Percentiles rank a stretch among this genome's conserved stretches.
Evolutionary conservation across 2,888 invertebrate species (phyloP).

Genomic region (Diploptera punctata): DNA sequence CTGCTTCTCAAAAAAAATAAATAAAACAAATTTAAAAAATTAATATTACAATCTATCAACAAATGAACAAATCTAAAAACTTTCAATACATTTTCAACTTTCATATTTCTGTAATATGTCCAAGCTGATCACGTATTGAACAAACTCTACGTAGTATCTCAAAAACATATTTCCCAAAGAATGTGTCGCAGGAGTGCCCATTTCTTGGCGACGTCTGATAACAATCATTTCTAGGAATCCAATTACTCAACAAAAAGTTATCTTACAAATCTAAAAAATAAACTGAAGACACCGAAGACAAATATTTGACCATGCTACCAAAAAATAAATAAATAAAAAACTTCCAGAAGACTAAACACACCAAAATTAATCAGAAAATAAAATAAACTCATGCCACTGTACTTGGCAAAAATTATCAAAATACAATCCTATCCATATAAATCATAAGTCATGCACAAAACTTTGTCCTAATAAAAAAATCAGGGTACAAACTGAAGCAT

Average conservation of each 20-base stretch:
- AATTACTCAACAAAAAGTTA: too few species aligned
- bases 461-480: not conserved
- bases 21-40: too few species aligned
- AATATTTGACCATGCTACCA: not conserved
- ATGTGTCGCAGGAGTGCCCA: not conserved
- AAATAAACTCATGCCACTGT: not conserved
- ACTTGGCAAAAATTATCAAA: not conserved
- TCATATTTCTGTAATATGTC: too few species aligned
- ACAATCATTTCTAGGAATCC: too few species aligned
- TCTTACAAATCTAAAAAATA: too few species aligned
- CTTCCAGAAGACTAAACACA: too few species aligned
- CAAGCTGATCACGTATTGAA: not conserved
- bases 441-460: constrained; percentile 3
- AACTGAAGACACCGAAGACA: not conserved
- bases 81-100: too few species aligned
- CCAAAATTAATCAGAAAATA: too few species aligned
- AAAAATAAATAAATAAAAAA: too few species aligned
- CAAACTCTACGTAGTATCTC: not conserved
- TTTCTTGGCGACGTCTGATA: not conserved
- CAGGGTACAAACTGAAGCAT: not conserved
- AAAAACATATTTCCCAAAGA: not conserved
- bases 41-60: too few species aligned
- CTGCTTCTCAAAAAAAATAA: too few species aligned
- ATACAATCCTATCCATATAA: not conserved
- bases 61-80: too few species aligned